Conservation (phyloP, 2,888 invertebrate species). For the Lydus trimaculatus region DNA sequence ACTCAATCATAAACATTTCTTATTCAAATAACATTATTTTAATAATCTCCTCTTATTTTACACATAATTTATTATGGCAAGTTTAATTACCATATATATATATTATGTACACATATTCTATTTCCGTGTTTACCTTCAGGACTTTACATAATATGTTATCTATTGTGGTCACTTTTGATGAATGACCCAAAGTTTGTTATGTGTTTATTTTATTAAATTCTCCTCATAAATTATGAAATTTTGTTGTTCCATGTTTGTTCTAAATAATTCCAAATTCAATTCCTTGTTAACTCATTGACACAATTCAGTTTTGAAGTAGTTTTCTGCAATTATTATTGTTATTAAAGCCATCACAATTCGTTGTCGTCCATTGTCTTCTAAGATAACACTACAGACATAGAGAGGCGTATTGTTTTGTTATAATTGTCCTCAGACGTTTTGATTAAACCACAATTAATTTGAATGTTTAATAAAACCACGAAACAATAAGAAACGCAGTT, state of each 20-base stretch:
- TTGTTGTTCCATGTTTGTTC: background rate
- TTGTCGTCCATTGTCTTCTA: constrained; percentile 2
- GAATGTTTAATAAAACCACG: background rate
- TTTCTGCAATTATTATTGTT: too few relatives aligned
- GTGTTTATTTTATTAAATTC: background rate
- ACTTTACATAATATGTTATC: background rate
- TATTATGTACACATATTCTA: background rate
- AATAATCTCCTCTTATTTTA: background rate
- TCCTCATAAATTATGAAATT: background rate
- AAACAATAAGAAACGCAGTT: background rate
- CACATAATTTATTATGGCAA: background rate
- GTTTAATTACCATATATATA: background rate
- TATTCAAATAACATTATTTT: too few relatives aligned
- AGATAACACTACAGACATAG: constrained; percentile 10
- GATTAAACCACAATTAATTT: constrained; percentile 16
- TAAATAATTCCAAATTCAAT: background rate
- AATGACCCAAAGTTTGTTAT: background rate
- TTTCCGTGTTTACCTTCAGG: background rate
- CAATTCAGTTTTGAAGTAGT: background rate
- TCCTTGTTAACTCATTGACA: background rate
- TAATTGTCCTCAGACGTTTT: constrained; percentile 17
- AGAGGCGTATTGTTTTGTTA: constrained; percentile 17
- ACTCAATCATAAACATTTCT: background rate
- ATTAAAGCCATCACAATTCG: background rate
- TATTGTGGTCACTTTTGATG: background rate